Base-by-base conservation (phyloP, 1,140 invertebrate genomes). In the Condylostylus longicornis region DNA sequence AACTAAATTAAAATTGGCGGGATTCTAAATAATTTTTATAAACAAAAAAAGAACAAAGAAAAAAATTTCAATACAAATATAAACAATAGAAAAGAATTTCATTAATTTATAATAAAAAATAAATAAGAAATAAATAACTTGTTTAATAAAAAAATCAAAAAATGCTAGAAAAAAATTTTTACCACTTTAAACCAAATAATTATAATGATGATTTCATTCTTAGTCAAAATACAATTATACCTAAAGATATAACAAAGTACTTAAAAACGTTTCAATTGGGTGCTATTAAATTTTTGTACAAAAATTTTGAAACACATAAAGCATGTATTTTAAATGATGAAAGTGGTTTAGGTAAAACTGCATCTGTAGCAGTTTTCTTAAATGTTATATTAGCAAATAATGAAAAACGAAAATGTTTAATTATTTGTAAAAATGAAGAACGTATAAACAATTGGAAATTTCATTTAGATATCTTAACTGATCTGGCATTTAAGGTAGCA, bases 381-480 rank as follows among this genome's bases (percentile, higher is more conserved):
- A 51, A 40, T 36, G 50, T 45, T 10, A 17, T 34, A 6, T 18
- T 34, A 20, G 7, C 33, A 0, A 33, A 54, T 8, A 44, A 44
- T 17, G 27, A 42, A 7, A 33, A 33, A 13, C 54, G 51, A 25
- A 56, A 53, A 33, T 47, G 44, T 0, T 37, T 58, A 1, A 44
- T 58, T 27, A 53, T 56, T 10, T 37, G 53, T 4, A 50, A 56
- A 27, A 58, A 58, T 20, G 55, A 58, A 40, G 55, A 58, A 33
- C 42, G 47, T 3, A 37, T 58, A 7, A 38, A 40, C 25, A 49
- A 50, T 12, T 58, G 55, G 55, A 44, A 48, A 15, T 58, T 58
- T 30, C 55, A 58, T 31, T 35, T 58, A 20, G 46, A 45, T 14
- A 41, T 49, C 2, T 43, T 58, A 2, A 53, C 50, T 0, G 46